Percentiles rank a stretch among this genome's conserved stretches.
Conservation (phyloP, 2,113 vertebrate species). For the Galemys pyrenaicus region DNA sequence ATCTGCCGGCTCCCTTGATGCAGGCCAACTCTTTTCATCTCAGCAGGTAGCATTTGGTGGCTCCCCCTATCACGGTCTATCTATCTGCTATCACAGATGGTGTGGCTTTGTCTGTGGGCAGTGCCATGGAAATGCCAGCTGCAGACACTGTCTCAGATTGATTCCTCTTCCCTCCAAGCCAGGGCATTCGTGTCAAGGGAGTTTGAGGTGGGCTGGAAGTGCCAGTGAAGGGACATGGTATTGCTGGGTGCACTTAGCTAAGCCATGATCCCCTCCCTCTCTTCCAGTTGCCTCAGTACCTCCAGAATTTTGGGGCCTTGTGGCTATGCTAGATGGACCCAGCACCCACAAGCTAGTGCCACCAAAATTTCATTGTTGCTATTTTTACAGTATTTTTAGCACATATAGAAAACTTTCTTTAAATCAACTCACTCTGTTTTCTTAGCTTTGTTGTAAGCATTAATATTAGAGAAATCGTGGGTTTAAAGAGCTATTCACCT, state of each 20-base stretch:
- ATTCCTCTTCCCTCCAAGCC: slow-evolving; percentile 70
- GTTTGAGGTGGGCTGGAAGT: neutral
- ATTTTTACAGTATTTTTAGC: neutral
- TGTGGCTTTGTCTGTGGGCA: slow-evolving; percentile 80
- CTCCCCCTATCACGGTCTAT: slow-evolving; percentile 68
- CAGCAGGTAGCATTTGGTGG: slow-evolving; percentile 84
- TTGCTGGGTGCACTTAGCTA: neutral
- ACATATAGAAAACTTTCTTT: neutral
- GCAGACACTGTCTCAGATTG: slow-evolving; percentile 61
- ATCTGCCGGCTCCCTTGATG: slow-evolving; percentile 1
- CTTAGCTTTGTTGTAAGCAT: neutral
- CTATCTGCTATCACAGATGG: slow-evolving; percentile 85
- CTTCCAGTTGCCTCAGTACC: neutral
- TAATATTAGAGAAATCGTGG: neutral
- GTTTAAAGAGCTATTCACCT: neutral
- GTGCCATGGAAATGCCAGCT: slow-evolving; percentile 83
- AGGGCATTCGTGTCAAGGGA: slow-evolving; percentile 68
- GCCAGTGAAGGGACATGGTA: neutral
- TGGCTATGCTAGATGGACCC: neutral
- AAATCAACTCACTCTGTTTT: neutral
- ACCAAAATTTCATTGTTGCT: neutral
- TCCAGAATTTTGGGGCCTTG: neutral
- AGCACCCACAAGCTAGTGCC: neutral
- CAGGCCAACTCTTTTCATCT: slow-evolving; percentile 64
- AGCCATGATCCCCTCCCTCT: neutral